Percentiles rank a stretch among this genome's conserved stretches.
Evolutionary conservation across 2,797 vertebrate species (phyloP).

Genomic region (Philypnodon macrostomus): DNA sequence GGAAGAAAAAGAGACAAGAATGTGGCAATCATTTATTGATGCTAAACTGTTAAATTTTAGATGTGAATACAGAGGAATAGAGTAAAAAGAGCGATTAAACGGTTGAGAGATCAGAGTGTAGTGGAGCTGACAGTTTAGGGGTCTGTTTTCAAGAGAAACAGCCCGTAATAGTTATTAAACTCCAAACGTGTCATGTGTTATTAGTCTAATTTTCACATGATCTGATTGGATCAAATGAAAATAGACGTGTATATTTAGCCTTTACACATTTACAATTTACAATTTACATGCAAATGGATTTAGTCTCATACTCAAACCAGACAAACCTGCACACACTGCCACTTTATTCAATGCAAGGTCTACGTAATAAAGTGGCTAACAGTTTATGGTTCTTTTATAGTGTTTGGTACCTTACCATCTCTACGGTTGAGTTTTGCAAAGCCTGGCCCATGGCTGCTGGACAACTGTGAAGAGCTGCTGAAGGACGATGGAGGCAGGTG

Average conservation of each 20-base stretch:
- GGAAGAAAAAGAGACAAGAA: constrained; percentile 18
- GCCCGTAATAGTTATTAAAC: not conserved
- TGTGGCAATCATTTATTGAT: constrained; percentile 44
- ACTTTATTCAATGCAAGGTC: too few relatives aligned
- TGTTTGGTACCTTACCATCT: constrained; percentile 59
- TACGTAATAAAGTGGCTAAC: not conserved
- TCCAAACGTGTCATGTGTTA: not conserved
- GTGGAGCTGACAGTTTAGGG: not conserved
- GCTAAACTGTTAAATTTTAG: constrained; percentile 39
- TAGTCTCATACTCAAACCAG: too few relatives aligned
- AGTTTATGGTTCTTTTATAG: not conserved
- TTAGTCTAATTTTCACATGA: constrained; percentile 2
- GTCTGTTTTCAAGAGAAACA: constrained; percentile 1
- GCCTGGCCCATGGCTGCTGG: constrained; percentile 63
- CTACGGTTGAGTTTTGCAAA: constrained; percentile 73
- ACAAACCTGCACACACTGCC: too few relatives aligned
- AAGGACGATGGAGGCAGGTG: constrained; percentile 61
- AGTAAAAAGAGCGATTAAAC: not conserved
- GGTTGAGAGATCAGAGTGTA: constrained; percentile 8
- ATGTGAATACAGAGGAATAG: constrained; percentile 18
- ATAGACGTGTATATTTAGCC: not conserved
- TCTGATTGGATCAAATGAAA: not conserved
- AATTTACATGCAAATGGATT: not conserved
- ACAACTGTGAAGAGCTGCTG: constrained; percentile 71
- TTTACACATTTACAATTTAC: too few relatives aligned